phyloP scores from a whole-genome alignment of 2,797 vertebrate genomes.

The Acanthornis magna region DNA sequence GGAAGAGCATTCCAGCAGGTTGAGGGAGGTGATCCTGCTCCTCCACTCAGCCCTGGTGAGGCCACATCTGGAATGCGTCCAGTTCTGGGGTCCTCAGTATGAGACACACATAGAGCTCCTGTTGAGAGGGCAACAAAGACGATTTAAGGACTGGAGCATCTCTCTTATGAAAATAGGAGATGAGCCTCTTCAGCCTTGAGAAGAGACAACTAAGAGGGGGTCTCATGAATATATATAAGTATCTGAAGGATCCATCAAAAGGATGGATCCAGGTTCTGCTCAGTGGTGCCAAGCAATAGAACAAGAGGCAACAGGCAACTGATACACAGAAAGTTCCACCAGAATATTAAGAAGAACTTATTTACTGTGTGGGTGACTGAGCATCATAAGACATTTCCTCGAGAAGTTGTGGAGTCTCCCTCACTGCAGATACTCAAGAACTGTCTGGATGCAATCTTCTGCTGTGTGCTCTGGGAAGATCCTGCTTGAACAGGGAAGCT shows the following conservation, averaged over 20 bases:
- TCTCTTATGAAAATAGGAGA: background rate
- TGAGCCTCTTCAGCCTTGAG: background rate
- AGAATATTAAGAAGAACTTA: background rate
- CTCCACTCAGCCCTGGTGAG: background rate
- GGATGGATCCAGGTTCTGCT: background rate
- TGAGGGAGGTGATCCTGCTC: background rate
- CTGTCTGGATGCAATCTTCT: background rate
- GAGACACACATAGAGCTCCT: background rate
- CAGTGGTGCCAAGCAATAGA: background rate
- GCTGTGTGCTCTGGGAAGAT: background rate
- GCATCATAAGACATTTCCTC: background rate
- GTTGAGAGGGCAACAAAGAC: background rate
- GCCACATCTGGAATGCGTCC: background rate
- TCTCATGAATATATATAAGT: background rate
- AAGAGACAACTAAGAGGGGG: background rate
- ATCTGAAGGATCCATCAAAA: background rate
- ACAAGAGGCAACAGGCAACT: background rate
- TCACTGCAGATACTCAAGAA: background rate
- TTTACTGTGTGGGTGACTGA: fast-evolving
- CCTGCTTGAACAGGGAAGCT: background rate
- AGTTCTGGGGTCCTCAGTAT: background rate
- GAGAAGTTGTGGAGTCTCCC: background rate
- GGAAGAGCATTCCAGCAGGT: background rate
- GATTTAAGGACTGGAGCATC: background rate
- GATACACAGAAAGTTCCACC: background rate